These are phyloP conservation scores for Accipiter virgatus DNA, from an alignment of 2,113 vertebrate genomes.

Conservation along the genomic window DNA sequence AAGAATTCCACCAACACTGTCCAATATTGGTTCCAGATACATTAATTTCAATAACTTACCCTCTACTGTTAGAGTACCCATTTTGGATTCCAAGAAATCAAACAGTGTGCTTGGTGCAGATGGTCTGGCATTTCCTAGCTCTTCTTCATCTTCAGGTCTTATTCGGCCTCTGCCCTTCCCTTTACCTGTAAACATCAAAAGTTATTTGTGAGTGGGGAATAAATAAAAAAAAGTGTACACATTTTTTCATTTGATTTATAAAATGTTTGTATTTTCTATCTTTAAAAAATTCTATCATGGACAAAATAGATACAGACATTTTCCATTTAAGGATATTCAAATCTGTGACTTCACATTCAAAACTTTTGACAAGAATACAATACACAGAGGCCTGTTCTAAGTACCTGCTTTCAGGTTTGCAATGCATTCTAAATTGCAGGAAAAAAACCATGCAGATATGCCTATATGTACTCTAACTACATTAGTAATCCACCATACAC, in stretches of 20 bases:
- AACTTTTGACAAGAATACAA: neutral
- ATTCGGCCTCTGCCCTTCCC: slow-evolving; percentile 87
- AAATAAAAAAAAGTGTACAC: accelerated
- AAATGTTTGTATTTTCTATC: neutral
- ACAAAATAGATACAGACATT: neutral
- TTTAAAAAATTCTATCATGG: neutral
- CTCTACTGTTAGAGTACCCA: slow-evolving; percentile 89
- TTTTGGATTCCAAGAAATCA: slow-evolving; percentile 96
- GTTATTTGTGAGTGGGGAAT: neutral
- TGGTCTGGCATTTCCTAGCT: slow-evolving; percentile 84
- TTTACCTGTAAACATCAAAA: slow-evolving; percentile 72
- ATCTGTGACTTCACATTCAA: neutral
- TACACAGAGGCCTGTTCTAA: neutral
- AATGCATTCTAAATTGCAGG: neutral
- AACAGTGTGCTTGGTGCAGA: slow-evolving; percentile 95
- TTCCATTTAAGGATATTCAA: neutral
- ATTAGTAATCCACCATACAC: neutral
- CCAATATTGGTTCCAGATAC: neutral
- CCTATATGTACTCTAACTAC: neutral
- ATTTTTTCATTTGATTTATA: neutral
- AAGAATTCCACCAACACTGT: neutral
- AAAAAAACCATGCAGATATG: neutral
- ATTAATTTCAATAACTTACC: slow-evolving; percentile 72
- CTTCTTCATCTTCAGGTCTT: slow-evolving; percentile 87
- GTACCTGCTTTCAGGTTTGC: neutral